Conservation (phyloP, 2,113 vertebrate genomes). For the Varanus salvator region DNA sequence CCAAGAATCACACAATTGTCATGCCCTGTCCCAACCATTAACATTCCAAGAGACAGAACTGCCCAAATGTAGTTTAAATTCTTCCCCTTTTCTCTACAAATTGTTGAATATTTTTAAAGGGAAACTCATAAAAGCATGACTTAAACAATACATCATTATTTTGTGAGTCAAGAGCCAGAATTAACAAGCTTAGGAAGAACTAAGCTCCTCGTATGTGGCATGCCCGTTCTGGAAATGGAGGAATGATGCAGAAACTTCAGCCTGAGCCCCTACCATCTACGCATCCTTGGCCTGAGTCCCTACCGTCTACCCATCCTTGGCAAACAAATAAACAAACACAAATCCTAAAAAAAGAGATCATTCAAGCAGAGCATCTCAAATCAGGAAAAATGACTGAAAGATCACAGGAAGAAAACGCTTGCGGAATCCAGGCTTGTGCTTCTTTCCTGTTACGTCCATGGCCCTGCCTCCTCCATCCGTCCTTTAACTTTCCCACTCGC, state of each 20-base stretch:
- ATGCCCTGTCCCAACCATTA: fast-evolving
- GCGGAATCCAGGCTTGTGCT: background rate
- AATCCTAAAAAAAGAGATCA: too few species aligned
- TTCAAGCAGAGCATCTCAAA: background rate
- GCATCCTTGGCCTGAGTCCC: background rate
- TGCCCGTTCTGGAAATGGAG: background rate
- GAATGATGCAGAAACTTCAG: background rate
- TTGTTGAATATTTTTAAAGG: background rate
- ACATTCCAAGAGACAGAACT: background rate
- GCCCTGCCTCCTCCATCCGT: background rate
- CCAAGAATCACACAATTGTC: background rate
- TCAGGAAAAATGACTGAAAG: background rate
- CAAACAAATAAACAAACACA: background rate
- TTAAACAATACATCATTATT: background rate
- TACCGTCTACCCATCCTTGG: background rate
- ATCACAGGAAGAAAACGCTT: background rate
- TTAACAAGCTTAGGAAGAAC: background rate
- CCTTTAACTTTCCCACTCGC: background rate
- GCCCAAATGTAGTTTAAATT: background rate
- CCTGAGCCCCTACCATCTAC: background rate
- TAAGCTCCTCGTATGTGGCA: background rate
- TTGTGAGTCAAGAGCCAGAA: background rate
- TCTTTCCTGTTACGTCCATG: background rate
- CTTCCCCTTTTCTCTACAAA: background rate
- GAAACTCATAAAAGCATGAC: background rate